Conservation (phyloP, 2,113 vertebrate species). For the Pachycephala philippinensis region DNA sequence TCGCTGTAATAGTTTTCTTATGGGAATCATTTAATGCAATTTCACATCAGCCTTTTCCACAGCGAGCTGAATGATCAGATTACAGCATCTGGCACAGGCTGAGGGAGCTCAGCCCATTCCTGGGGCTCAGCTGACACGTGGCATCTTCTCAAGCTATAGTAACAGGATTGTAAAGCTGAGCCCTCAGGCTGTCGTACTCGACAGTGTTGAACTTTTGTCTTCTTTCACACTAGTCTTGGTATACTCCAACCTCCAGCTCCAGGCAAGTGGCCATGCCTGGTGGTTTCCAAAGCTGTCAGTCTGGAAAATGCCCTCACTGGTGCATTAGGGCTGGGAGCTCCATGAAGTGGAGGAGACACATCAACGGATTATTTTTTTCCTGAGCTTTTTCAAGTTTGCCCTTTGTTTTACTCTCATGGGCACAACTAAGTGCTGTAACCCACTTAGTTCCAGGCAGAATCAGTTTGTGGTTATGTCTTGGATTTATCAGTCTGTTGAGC, state of each 20-base stretch:
- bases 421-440: background rate
- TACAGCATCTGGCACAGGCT: constrained; percentile 12
- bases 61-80: background rate
- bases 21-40: background rate
- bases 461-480: background rate
- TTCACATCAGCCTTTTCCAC: background rate
- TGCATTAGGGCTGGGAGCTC: background rate
- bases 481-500: background rate
- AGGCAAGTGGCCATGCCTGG: background rate
- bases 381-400: background rate
- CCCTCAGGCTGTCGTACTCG: accelerated
- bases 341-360: background rate
- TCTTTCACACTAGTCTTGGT: background rate
- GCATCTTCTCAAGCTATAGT: background rate
- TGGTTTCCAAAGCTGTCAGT: background rate
- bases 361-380: background rate
- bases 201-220: background rate
- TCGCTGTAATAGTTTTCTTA: background rate
- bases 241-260: background rate
- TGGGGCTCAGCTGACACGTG: constrained; percentile 22
- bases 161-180: background rate
- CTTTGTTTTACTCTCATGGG: constrained; percentile 5
- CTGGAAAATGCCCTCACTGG: background rate
- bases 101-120: background rate
- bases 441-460: constrained; percentile 39